Evolutionary conservation across 1,140 invertebrate species (phyloP).

Genomic region (Drosophila insularis): DNA sequence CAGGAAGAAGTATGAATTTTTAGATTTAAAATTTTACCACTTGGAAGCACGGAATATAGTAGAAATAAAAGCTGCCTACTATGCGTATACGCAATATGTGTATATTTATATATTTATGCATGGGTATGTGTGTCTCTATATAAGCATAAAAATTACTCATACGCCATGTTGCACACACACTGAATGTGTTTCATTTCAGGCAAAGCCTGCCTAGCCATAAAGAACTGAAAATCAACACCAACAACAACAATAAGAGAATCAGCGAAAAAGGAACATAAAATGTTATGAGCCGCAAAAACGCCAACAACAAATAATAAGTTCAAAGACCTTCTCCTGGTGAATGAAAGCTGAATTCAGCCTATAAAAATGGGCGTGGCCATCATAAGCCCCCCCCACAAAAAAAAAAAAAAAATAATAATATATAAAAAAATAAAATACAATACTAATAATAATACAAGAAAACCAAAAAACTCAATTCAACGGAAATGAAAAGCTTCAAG

Average conservation of each 20-base stretch:
- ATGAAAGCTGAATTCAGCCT: slow-evolving; percentile 14
- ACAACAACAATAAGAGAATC: slow-evolving; percentile 6
- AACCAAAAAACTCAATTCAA: slow-evolving; percentile 34
- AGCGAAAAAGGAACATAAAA: slow-evolving; percentile 55
- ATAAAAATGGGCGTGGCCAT: slow-evolving; percentile 32
- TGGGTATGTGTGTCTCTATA: no score
- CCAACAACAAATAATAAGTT: slow-evolving; percentile 54
- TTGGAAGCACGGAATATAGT: slow-evolving; percentile 10
- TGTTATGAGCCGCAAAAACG: slow-evolving; percentile 70
- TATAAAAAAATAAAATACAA: not conserved
- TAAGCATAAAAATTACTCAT: slow-evolving; percentile 45
- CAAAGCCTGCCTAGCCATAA: slow-evolving; percentile 42
- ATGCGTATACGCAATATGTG: slow-evolving; percentile 41
- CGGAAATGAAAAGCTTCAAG: slow-evolving; percentile 72
- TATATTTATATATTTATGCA: no score
- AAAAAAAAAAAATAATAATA: not conserved
- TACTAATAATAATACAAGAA: slow-evolving; percentile 16
- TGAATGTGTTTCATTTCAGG: slow-evolving; percentile 70
- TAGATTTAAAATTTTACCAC: not conserved
- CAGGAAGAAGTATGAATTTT: not conserved
- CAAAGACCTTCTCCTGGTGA: slow-evolving; percentile 52
- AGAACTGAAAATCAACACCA: slow-evolving; percentile 23
- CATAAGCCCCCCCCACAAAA: no score
- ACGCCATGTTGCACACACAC: slow-evolving; percentile 39
- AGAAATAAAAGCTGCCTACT: slow-evolving; percentile 21